Percentiles rank a stretch among this genome's conserved stretches.
These are phyloP conservation scores for Notechis scutatus DNA, from an alignment of 2,113 vertebrate species.

Conservation along the genomic window DNA sequence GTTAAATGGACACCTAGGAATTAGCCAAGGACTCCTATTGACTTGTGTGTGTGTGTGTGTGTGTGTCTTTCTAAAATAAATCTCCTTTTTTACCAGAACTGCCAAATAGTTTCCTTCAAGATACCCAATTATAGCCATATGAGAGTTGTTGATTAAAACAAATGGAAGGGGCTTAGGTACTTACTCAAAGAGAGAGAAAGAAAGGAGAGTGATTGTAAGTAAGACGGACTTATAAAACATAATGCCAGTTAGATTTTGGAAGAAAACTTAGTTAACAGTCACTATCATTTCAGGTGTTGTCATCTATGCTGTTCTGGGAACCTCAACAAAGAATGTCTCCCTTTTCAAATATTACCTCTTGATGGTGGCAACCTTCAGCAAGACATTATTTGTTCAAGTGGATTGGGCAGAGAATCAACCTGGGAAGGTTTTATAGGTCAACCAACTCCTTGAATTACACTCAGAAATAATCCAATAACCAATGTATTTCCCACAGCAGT, in stretches of 20 bases:
- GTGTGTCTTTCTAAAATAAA: neutral
- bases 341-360: neutral
- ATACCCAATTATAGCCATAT: neutral
- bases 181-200: neutral
- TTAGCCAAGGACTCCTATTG: neutral
- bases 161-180: neutral
- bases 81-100: neutral
- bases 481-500: neutral
- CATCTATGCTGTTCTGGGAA: neutral
- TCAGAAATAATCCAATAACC: neutral
- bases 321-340: neutral
- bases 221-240: neutral
- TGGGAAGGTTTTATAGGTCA: neutral
- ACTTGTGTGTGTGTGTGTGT: neutral
- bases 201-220: neutral
- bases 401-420: neutral
- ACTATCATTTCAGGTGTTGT: neutral
- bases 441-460: neutral
- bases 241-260: neutral
- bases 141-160: neutral
- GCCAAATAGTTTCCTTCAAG: neutral
- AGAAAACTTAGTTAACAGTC: neutral
- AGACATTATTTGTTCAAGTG: neutral
- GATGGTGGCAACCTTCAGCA: neutral
- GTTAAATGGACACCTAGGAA: neutral